These are phyloP conservation scores for Esox niger DNA, from an alignment of 2,113 vertebrate species.

Conservation along the genomic window DNA sequence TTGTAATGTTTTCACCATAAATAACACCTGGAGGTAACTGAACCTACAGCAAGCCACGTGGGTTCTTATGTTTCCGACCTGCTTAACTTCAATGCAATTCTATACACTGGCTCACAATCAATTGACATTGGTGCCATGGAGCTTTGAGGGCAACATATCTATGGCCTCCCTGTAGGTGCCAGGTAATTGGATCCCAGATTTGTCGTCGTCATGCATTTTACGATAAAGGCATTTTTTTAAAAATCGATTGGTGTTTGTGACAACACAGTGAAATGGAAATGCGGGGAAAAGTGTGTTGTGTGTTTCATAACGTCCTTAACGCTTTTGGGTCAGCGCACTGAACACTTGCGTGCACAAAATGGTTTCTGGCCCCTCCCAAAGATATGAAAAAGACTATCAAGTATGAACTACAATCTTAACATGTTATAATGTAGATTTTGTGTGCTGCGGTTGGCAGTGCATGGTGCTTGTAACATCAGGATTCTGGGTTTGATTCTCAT, in stretches of 20 bases:
- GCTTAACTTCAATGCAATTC: conserved; percentile 1
- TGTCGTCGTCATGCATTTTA: conserved; percentile 21
- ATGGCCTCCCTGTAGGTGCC: neutral
- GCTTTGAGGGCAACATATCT: neutral
- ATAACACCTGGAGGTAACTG: conserved; percentile 15
- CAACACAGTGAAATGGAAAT: conserved; percentile 20
- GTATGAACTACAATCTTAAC: no score
- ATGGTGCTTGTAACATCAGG: no score
- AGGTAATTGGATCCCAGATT: conserved; percentile 7
- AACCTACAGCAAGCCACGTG: neutral
- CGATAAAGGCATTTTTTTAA: conserved; percentile 22
- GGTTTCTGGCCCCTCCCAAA: neutral
- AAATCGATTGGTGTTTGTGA: conserved; percentile 18
- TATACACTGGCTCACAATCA: neutral
- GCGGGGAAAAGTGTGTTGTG: neutral
- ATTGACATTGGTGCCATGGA: conserved; percentile 1
- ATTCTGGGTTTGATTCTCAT: no score
- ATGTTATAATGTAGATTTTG: no score
- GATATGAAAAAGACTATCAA: neutral
- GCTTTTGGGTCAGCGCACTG: conserved; percentile 10
- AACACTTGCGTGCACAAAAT: neutral
- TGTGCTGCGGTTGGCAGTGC: no score
- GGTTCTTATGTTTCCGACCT: conserved; percentile 1
- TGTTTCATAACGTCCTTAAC: conserved; percentile 5
- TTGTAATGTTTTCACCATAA: conserved; percentile 5